A percentile compares a stretch with the other conserved stretches of the same genome.
These are phyloP conservation scores for Pangasius macronema DNA, from an alignment of 2,797 vertebrate genomes.

Conservation along the genomic window DNA sequence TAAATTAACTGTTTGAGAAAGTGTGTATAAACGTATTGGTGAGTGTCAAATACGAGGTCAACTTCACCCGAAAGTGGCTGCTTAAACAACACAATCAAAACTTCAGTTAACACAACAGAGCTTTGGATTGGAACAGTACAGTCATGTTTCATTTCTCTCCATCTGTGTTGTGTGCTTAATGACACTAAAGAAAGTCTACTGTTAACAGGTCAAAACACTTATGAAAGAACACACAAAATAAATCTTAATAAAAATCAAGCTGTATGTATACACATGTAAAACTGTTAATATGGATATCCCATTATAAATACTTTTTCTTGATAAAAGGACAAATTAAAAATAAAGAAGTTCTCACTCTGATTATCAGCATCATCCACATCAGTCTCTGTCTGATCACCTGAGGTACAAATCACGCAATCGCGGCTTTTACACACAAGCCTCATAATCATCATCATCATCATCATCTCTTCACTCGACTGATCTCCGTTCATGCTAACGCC, in stretches of 20 bases:
- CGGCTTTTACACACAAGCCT: neutral
- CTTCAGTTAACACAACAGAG: neutral
- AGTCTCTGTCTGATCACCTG: neutral
- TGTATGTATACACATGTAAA: neutral
- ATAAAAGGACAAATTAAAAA: neutral
- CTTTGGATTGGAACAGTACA: neutral
- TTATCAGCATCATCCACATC: neutral
- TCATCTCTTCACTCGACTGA: constrained; percentile 6
- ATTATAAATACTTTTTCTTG: neutral
- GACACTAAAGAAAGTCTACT: neutral
- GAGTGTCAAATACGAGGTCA: neutral
- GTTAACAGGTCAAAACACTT: neutral
- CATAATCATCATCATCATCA: neutral
- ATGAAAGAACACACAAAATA: too few species aligned
- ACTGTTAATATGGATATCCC: neutral
- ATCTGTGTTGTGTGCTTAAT: neutral
- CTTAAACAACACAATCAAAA: neutral
- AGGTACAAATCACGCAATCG: neutral
- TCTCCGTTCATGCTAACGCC: neutral
- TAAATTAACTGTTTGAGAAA: neutral
- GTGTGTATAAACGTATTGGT: neutral
- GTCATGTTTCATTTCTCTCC: neutral
- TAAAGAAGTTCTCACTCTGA: neutral
- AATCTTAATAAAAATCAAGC: neutral
- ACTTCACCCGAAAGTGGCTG: neutral